These are phyloP conservation scores for Bellardia pandia DNA, from an alignment of 2,888 invertebrate genomes.

Conservation along the genomic window DNA sequence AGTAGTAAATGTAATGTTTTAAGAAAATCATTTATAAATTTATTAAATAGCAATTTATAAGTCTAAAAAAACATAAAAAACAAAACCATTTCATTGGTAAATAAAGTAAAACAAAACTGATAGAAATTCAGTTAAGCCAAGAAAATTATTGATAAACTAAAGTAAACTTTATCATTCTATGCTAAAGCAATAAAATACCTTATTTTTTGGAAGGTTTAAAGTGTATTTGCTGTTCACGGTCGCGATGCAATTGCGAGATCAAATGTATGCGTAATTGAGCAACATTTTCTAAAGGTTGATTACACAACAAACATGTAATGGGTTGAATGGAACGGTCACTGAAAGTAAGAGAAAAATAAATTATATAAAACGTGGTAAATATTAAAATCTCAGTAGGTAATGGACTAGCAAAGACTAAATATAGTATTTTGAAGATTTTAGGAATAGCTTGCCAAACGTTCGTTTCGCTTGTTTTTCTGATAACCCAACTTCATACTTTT, in stretches of 20 bases:
- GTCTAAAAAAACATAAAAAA: conserved; percentile 13
- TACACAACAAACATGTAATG: conserved; percentile 79
- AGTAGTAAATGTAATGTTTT: neutral
- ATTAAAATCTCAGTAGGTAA: too few relatives aligned
- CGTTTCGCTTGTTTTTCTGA: too few relatives aligned
- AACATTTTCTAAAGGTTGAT: conserved; percentile 80
- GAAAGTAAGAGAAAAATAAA: conserved; percentile 18
- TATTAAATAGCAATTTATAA: neutral
- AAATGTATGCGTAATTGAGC: conserved; percentile 84
- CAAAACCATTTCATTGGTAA: conserved; percentile 16
- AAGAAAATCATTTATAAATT: neutral
- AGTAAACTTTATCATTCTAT: neutral
- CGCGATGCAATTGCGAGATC: conserved; percentile 83
- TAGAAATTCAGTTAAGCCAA: neutral
- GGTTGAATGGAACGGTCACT: conserved; percentile 78
- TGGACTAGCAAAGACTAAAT: too few relatives aligned
- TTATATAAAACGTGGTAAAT: too few relatives aligned
- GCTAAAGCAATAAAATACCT: neutral
- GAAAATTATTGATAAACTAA: conserved; percentile 5
- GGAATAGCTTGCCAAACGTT: too few relatives aligned
- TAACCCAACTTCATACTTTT: too few relatives aligned
- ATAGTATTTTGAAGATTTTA: too few relatives aligned
- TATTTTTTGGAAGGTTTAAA: conserved; percentile 72
- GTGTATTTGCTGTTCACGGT: conserved; percentile 82
- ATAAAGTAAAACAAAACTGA: conserved; percentile 20